Percentiles rank a stretch among this genome's conserved stretches.
phyloP scores from a whole-genome alignment of 2,113 vertebrate species.

The Channa argus region DNA sequence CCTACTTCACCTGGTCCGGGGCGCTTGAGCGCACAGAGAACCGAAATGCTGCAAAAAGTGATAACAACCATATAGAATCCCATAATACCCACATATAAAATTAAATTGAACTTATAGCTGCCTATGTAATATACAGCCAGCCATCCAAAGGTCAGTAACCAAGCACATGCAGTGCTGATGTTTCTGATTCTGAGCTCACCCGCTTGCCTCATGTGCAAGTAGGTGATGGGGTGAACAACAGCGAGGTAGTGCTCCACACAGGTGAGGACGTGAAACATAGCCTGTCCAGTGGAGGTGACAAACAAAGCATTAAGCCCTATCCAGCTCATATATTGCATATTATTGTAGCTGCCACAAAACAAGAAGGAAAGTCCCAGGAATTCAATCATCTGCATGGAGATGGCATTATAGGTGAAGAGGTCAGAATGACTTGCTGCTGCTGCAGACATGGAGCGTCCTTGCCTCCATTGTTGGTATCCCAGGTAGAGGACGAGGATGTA shows the following conservation, averaged over 20 bases:
- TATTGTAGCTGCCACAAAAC: no score
- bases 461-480: not conserved
- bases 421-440: not conserved
- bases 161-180: constrained; percentile 15
- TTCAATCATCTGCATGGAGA: no score
- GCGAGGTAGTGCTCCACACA: constrained; percentile 54
- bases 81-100: not conserved
- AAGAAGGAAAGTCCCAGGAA: no score
- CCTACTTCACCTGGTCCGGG: constrained; percentile 31
- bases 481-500: not conserved
- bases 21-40: constrained; percentile 24
- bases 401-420: no score
- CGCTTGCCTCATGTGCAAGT: not conserved
- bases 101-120: accelerated
- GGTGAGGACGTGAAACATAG: constrained; percentile 17
- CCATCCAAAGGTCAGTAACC: constrained; percentile 6
- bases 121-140: accelerated
- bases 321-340: no score
- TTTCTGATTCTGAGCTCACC: not conserved
- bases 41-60: constrained; percentile 25
- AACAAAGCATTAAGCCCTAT: no score
- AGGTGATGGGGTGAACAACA: constrained; percentile 47
- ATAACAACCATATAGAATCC: accelerated
- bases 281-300: not conserved
- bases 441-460: not conserved